Conservation (phyloP, 2,888 invertebrate genomes). For the Therioaphis trifolii region DNA sequence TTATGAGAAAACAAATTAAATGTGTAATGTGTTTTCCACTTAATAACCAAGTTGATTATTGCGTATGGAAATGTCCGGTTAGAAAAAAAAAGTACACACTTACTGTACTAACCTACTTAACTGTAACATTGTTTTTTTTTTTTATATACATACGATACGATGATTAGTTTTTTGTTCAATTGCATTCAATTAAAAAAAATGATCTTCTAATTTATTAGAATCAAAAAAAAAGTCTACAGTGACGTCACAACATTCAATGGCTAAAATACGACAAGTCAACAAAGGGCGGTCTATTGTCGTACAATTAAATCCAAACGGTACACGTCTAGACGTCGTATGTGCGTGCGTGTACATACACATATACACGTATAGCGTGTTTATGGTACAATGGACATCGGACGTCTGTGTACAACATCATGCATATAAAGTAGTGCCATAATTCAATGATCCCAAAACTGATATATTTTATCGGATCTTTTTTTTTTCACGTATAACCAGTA, state of each 20-base stretch:
- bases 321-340: not conserved
- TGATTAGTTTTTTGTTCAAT: not conserved
- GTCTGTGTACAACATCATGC: not conserved
- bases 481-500: not conserved
- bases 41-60: not conserved
- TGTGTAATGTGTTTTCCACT: not conserved
- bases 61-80: not conserved
- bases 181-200: not conserved
- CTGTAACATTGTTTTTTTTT: too few relatives aligned
- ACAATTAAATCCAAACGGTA: not conserved
- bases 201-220: not conserved
- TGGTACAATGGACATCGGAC: not conserved
- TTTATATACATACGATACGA: too few relatives aligned
- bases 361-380: too few relatives aligned
- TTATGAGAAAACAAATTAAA: not conserved
- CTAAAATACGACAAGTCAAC: not conserved
- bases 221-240: too few relatives aligned
- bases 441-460: constrained; percentile 20
- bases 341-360: not conserved
- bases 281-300: not conserved
- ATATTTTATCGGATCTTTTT: not conserved
- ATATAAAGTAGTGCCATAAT: not conserved
- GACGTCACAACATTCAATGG: too few relatives aligned
- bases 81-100: not conserved
- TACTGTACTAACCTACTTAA: too few relatives aligned